phyloP scores from a whole-genome alignment of 2,888 invertebrate species.

The Elegia similella region DNA sequence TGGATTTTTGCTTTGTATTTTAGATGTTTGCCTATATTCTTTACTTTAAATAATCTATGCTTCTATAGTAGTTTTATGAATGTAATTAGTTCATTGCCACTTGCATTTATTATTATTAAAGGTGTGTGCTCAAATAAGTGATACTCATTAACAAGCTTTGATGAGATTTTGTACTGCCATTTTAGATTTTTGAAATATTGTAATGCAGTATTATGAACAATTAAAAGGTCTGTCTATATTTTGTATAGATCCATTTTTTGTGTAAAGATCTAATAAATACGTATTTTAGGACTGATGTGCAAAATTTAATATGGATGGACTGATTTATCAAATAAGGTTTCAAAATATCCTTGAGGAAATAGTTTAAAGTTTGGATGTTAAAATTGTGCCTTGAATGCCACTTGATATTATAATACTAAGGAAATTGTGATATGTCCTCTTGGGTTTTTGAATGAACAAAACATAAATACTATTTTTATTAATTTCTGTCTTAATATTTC shows the following conservation, averaged over 20 bases:
- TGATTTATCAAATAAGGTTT: conserved; percentile 53
- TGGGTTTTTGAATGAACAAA: conserved; percentile 47
- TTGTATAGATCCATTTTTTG: conserved; percentile 20
- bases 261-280: conserved; percentile 1
- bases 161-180: not conserved
- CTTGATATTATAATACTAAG: conserved; percentile 1
- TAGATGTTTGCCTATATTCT: not conserved
- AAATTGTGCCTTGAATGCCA: conserved; percentile 56
- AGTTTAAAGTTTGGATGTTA: conserved; percentile 26
- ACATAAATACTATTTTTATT: conserved; percentile 18
- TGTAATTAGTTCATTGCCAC: not conserved
- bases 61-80: not conserved
- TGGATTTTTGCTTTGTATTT: not conserved
- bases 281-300: conserved; percentile 33
- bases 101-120: conserved; percentile 27
- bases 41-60: not conserved
- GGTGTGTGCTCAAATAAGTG: conserved; percentile 4
- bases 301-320: conserved; percentile 59
- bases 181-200: not conserved
- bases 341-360: conserved; percentile 56
- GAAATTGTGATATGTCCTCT: conserved; percentile 42
- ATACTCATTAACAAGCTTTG: not conserved
- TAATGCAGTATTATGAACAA: not conserved
- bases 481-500: conserved; percentile 26
- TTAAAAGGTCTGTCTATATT: conserved; percentile 17